Percentiles rank a stretch among this genome's conserved stretches.
Conservation (phyloP, 2,888 invertebrate genomes). For the Drosophila fulvimacula region DNA sequence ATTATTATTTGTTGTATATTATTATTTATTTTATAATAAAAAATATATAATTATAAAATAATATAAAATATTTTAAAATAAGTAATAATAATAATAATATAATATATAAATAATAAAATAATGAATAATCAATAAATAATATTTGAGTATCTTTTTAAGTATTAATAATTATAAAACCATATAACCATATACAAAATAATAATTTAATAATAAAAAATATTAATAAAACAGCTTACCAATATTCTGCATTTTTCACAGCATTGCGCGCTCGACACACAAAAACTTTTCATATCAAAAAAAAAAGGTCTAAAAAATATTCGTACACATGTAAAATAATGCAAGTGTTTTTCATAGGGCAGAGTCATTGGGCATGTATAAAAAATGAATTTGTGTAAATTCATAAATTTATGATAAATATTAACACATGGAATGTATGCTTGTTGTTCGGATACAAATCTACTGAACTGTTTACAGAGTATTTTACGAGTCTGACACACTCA, state of each 20-base stretch:
- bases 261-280: slow-evolving; percentile 8
- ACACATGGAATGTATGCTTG: neutral
- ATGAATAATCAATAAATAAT: too few species aligned
- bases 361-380: neutral
- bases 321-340: neutral
- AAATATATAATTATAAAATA: neutral
- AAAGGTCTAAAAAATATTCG: slow-evolving; percentile 38
- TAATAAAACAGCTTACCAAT: too few species aligned
- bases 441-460: neutral
- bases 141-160: too few species aligned
- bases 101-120: too few species aligned
- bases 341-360: neutral
- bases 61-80: too few species aligned
- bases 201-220: too few species aligned
- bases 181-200: too few species aligned
- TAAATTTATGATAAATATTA: neutral
- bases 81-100: too few species aligned
- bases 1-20: too few species aligned
- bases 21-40: too few species aligned
- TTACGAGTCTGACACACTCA: neutral
- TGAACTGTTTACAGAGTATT: neutral
- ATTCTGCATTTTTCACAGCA: slow-evolving; percentile 37
- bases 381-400: neutral
- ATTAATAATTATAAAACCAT: too few species aligned
- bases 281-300: slow-evolving; percentile 12